These are phyloP conservation scores for Thera britannica DNA, from an alignment of 2,888 invertebrate species.

Conservation along the genomic window DNA sequence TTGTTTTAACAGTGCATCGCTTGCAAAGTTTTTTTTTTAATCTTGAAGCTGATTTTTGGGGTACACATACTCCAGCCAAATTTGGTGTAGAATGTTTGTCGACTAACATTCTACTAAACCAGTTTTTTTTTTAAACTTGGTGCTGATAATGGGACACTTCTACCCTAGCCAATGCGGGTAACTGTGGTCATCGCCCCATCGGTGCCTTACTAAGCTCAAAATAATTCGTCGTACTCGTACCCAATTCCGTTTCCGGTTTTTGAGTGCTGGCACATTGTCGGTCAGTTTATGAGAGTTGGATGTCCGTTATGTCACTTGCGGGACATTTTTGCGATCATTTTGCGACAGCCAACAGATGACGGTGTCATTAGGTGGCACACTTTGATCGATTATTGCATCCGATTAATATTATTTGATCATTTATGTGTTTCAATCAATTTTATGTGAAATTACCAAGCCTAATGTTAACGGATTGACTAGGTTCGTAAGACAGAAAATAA, in stretches of 20 bases:
- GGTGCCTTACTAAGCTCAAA: background rate
- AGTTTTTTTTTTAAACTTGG: too few relatives aligned
- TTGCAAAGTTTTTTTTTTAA: background rate
- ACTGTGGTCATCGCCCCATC: background rate
- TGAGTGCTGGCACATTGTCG: constrained; percentile 34
- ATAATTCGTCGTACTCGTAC: constrained; percentile 1
- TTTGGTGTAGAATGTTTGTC: too few relatives aligned
- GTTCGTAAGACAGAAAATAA: background rate
- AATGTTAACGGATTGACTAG: background rate
- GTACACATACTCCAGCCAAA: too few relatives aligned
- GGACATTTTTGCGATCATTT: constrained; percentile 47
- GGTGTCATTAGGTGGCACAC: constrained; percentile 55
- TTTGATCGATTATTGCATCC: constrained; percentile 51
- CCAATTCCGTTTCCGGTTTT: constrained; percentile 46
- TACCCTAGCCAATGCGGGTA: too few relatives aligned
- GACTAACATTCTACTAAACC: too few relatives aligned
- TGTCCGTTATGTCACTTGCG: constrained; percentile 42
- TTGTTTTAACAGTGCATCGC: constrained; percentile 6
- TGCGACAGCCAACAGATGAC: constrained; percentile 55
- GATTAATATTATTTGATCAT: constrained; percentile 42
- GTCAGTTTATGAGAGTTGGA: constrained; percentile 40
- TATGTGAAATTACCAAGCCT: constrained; percentile 5
- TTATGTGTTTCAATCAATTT: constrained; percentile 23
- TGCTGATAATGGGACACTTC: too few relatives aligned
- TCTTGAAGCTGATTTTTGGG: too few relatives aligned